These are phyloP conservation scores for Scaptomyza montana DNA, from an alignment of 1,140 invertebrate genomes.

Conservation along the genomic window DNA sequence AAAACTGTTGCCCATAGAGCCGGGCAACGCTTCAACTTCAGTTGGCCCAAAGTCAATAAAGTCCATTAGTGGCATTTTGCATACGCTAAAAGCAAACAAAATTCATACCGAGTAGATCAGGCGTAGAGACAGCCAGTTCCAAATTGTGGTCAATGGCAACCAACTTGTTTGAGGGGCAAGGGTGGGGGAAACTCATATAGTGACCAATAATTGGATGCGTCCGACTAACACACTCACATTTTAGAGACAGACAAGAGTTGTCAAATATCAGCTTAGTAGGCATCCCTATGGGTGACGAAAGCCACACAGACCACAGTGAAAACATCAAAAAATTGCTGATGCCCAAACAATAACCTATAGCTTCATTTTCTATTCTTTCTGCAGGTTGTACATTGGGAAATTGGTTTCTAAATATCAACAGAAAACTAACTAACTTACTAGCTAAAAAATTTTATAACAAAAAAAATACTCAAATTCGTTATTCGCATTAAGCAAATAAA, in stretches of 20 bases:
- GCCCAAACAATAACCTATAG: not conserved
- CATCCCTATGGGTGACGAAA: not conserved
- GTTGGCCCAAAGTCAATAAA: conserved; percentile 33
- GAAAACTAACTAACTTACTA: too few relatives aligned
- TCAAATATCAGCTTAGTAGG: conserved; percentile 53
- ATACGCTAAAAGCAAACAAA: conserved; percentile 47
- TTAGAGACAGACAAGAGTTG: conserved; percentile 43
- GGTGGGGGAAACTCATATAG: conserved; percentile 29
- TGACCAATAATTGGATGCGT: conserved; percentile 60
- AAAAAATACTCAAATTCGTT: too few relatives aligned
- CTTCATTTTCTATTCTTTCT: not conserved
- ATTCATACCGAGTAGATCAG: conserved; percentile 9
- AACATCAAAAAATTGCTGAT: not conserved
- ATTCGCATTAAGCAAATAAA: too few relatives aligned
- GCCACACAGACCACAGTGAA: conserved; percentile 4
- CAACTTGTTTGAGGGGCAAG: not conserved
- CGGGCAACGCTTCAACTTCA: conserved; percentile 22
- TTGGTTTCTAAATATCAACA: not conserved
- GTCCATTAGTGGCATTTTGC: conserved; percentile 76
- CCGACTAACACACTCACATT: conserved; percentile 19
- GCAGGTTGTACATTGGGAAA: not conserved
- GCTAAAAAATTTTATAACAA: too few relatives aligned
- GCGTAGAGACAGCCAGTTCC: conserved; percentile 21
- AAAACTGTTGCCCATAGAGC: conserved; percentile 28
- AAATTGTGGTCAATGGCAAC: conserved; percentile 57